A percentile compares a stretch with the other conserved stretches of the same genome.
phyloP scores from a whole-genome alignment of 1,140 invertebrate genomes.

The Calephelis virginiensis region DNA sequence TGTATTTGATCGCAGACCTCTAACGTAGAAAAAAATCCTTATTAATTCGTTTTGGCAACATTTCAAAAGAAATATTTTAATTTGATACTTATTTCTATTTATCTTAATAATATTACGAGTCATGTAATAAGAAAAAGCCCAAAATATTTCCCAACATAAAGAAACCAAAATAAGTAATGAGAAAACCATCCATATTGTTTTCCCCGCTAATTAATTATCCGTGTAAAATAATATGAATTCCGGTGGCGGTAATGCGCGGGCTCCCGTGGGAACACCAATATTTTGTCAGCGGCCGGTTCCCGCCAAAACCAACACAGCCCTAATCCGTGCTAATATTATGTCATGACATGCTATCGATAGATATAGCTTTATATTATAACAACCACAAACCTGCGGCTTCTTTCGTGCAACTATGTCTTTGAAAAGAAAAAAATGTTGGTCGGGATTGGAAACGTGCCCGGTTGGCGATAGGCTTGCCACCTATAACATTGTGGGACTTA shows the following conservation, averaged over 20 bases:
- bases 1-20: too few species aligned
- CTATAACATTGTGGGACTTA: too few species aligned
- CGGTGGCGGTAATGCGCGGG: neutral
- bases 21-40: too few species aligned
- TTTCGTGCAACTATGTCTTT: too few species aligned
- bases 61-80: too few species aligned
- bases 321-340: constrained; percentile 6
- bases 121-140: neutral
- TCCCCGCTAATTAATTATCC: constrained; percentile 6
- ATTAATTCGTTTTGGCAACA: too few species aligned
- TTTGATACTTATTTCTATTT: too few species aligned
- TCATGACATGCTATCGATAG: neutral
- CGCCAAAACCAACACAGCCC: constrained; percentile 1
- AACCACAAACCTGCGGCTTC: too few species aligned
- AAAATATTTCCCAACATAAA: neutral
- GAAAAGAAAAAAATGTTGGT: too few species aligned
- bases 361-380: neutral
- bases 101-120: neutral
- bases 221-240: constrained; percentile 15
- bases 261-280: neutral
- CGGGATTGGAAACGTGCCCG: too few species aligned
- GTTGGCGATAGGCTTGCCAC: too few species aligned
- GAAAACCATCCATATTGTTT: constrained; percentile 4
- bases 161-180: neutral
- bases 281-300: neutral